These are phyloP conservation scores for Xyrauchen texanus DNA, from an alignment of 2,113 vertebrate genomes.

Conservation along the genomic window DNA sequence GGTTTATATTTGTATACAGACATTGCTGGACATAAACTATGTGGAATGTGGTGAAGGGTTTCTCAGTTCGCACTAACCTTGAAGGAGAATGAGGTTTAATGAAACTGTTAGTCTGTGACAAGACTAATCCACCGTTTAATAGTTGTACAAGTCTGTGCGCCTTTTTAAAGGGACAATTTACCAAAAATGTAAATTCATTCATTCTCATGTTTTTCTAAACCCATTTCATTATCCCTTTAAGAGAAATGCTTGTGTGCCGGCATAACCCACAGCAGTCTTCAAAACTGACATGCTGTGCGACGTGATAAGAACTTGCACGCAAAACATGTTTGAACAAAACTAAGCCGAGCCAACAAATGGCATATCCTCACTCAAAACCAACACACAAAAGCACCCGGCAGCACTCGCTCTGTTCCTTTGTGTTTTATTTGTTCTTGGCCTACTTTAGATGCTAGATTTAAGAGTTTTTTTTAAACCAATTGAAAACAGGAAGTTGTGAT, in stretches of 20 bases:
- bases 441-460: slow-evolving; percentile 17
- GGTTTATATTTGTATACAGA: not conserved
- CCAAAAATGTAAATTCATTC: too few relatives aligned
- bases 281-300: not conserved
- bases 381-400: slow-evolving; percentile 2
- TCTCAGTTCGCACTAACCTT: not conserved
- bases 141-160: not conserved
- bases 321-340: slow-evolving; percentile 23
- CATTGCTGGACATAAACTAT: not conserved
- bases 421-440: slow-evolving; percentile 48
- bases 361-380: not conserved
- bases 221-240: too few relatives aligned
- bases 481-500: slow-evolving; percentile 18
- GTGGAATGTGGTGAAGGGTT: not conserved
- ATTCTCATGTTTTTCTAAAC: too few relatives aligned
- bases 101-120: not conserved
- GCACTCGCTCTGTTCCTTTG: not conserved
- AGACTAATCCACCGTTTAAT: not conserved
- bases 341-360: not conserved
- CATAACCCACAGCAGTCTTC: not conserved
- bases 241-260: not conserved
- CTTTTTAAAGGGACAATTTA: not conserved
- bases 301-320: not conserved
- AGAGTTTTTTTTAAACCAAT: not conserved
- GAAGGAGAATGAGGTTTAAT: slow-evolving; percentile 4